Evolutionary conservation across 1,140 invertebrate species (phyloP).

Genomic region (Neomicropteryx cornuta): DNA sequence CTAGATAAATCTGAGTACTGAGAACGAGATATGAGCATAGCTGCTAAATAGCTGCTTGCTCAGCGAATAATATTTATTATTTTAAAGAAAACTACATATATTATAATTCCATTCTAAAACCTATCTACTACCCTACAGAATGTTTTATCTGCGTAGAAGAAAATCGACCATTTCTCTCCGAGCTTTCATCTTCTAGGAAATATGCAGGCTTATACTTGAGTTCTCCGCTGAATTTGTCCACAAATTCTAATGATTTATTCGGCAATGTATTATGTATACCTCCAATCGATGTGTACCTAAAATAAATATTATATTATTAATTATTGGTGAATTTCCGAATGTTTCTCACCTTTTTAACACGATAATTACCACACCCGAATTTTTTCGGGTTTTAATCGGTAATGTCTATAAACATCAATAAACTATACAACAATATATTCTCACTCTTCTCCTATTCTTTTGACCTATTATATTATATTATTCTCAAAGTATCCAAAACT

Average conservation of each 20-base stretch:
- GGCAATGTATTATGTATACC: conserved; percentile 63
- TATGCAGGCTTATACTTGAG: conserved; percentile 68
- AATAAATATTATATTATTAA: conserved; percentile 10
- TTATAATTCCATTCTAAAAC: too few relatives aligned
- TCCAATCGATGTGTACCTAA: conserved; percentile 78
- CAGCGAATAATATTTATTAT: too few relatives aligned
- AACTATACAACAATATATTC: not conserved
- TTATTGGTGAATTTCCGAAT: conserved; percentile 11
- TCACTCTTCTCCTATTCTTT: not conserved
- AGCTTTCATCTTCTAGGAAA: conserved; percentile 50
- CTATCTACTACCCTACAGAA: too few relatives aligned
- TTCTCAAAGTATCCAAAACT: conserved; percentile 3
- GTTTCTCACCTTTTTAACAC: not conserved
- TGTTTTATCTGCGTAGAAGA: too few relatives aligned
- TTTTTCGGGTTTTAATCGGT: not conserved
- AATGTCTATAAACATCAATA: not conserved
- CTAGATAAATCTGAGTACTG: too few relatives aligned
- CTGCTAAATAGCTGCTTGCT: too few relatives aligned
- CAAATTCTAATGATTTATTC: conserved; percentile 59
- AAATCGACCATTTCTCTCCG: conserved; percentile 68
- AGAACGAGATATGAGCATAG: too few relatives aligned
- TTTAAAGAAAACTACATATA: too few relatives aligned
- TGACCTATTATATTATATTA: not conserved
- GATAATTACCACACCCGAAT: not conserved
- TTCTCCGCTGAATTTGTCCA: conserved; percentile 31